phyloP scores from a whole-genome alignment of 53 echinoderm and acorn worm species.

The Actinopyga echinites region DNA sequence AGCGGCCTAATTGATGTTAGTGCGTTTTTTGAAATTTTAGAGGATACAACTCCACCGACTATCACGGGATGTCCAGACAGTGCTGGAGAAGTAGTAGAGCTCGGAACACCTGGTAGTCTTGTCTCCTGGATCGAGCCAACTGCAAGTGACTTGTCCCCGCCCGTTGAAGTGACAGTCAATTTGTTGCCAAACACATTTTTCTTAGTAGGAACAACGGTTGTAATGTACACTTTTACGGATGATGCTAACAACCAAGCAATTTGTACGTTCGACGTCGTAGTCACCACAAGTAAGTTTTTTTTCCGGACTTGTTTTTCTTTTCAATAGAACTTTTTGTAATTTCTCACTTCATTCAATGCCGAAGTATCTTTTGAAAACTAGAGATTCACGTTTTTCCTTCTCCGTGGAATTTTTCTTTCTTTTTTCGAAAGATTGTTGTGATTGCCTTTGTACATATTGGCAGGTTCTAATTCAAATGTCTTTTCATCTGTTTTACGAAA shows the following conservation, averaged over 20 bases:
- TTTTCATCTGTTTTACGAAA: too few relatives aligned
- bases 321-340: too few relatives aligned
- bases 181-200: background rate
- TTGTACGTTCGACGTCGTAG: background rate
- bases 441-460: too few relatives aligned
- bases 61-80: conserved; percentile 14
- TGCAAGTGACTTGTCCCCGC: conserved; percentile 64
- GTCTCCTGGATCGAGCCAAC: conserved; percentile 58
- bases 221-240: background rate
- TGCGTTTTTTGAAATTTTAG: background rate
- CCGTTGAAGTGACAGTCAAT: background rate
- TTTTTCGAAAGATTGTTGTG: too few relatives aligned
- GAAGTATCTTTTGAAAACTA: too few relatives aligned
- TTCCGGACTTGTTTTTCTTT: too few relatives aligned
- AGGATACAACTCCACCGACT: conserved; percentile 27
- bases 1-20: too few relatives aligned
- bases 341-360: too few relatives aligned
- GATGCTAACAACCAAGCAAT: background rate
- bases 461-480: too few relatives aligned
- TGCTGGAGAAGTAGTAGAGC: background rate
- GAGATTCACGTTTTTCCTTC: too few relatives aligned
- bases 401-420: too few relatives aligned
- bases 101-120: background rate
- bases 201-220: background rate
- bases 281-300: background rate